These are phyloP conservation scores for Scomberomorus guttatus DNA, from an alignment of 2,797 vertebrate species.

Conservation along the genomic window DNA sequence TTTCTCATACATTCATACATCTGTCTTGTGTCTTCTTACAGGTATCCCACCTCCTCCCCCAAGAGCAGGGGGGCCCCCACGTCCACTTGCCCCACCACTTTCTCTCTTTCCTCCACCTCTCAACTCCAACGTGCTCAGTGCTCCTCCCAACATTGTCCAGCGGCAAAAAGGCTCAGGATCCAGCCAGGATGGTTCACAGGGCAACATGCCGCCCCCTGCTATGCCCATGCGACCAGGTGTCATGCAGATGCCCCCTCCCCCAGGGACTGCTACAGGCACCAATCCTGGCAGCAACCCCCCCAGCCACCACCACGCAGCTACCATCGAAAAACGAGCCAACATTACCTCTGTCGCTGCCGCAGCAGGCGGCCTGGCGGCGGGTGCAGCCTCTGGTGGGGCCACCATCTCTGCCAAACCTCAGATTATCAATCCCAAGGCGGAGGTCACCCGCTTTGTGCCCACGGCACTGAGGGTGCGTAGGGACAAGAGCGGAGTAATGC, in stretches of 20 bases:
- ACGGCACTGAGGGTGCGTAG: conserved; percentile 93
- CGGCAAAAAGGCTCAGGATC: conserved; percentile 82
- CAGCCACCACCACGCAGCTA: conserved; percentile 86
- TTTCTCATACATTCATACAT: background rate
- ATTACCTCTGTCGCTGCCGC: conserved; percentile 77
- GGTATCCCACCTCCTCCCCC: conserved; percentile 96
- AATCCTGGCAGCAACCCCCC: conserved; percentile 64
- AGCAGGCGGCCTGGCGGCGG: conserved; percentile 59
- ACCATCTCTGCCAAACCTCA: conserved; percentile 99
- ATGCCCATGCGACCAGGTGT: conserved; percentile 79
- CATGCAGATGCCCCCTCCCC: conserved; percentile 87
- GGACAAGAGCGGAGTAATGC: conserved; percentile 86
- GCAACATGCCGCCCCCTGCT: conserved; percentile 80
- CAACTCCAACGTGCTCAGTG: conserved; percentile 94
- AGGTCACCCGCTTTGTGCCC: conserved; percentile 97
- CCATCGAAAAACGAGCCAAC: conserved; percentile 96
- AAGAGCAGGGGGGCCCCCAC: conserved; percentile 89
- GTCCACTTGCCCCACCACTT: conserved; percentile 88
- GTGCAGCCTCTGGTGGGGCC: conserved; percentile 84
- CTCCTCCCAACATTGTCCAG: conserved; percentile 94
- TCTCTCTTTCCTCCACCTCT: conserved; percentile 94
- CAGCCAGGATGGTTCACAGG: conserved; percentile 85
- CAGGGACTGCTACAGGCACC: conserved; percentile 75
- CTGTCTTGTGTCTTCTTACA: conserved; percentile 61
- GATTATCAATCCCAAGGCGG: conserved; percentile 97